These are phyloP conservation scores for Etheostoma spectabile DNA, from an alignment of 2,113 vertebrate species.

Conservation along the genomic window DNA sequence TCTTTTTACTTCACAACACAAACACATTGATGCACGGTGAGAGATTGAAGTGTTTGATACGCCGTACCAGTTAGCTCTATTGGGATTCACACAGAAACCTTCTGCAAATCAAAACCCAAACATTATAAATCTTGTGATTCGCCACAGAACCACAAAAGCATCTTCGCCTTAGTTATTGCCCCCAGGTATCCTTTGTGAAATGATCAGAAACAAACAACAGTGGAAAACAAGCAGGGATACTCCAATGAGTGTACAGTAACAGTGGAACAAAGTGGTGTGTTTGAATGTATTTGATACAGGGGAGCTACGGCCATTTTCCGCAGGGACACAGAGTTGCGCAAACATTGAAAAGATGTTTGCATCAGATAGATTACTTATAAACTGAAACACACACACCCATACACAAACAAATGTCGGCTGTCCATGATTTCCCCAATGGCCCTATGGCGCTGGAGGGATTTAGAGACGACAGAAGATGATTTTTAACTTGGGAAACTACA, in stretches of 20 bases:
- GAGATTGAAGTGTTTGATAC: constrained; percentile 36
- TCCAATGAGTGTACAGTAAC: constrained; percentile 30
- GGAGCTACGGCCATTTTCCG: constrained; percentile 53
- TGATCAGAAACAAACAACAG: constrained; percentile 54
- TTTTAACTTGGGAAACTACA: constrained; percentile 30
- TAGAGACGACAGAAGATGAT: constrained; percentile 22
- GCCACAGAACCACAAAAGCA: constrained; percentile 34
- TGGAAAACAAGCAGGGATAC: constrained; percentile 37
- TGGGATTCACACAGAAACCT: constrained; percentile 35
- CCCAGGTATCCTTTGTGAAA: constrained; percentile 44
- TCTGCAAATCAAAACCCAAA: constrained; percentile 35
- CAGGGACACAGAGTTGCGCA: constrained; percentile 15
- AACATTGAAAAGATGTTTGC: constrained; percentile 44
- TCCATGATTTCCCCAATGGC: constrained; percentile 45
- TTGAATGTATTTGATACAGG: constrained; percentile 38
- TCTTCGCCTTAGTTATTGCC: constrained; percentile 41
- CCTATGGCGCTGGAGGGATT: not conserved
- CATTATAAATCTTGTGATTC: constrained; percentile 49
- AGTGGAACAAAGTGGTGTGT: constrained; percentile 51
- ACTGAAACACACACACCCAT: constrained; percentile 50
- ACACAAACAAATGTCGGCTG: constrained; percentile 28
- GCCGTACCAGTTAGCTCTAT: not conserved
- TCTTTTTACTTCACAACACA: constrained; percentile 18
- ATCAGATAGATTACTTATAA: constrained; percentile 41
- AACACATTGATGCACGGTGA: constrained; percentile 11